Percentiles rank a stretch among this genome's conserved stretches.
phyloP scores from a whole-genome alignment of 2,797 vertebrate species.

The Aplochiton taeniatus region DNA sequence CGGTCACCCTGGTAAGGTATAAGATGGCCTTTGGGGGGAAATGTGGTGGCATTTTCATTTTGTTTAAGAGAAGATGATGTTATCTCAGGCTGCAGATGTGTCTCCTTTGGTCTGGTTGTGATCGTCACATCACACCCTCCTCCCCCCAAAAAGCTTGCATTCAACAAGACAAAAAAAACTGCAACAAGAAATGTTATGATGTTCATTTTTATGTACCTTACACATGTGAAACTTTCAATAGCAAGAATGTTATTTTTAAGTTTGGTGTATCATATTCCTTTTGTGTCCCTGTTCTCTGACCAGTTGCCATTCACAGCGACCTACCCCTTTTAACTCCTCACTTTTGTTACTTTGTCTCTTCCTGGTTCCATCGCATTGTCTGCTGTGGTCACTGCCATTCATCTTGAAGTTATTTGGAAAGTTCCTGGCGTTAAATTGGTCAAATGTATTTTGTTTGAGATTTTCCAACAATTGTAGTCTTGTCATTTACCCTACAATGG shows the following conservation, averaged over 20 bases:
- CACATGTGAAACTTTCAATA: constrained; percentile 60
- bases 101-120: constrained; percentile 82
- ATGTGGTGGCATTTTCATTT: constrained; percentile 58
- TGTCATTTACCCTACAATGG: constrained; percentile 32
- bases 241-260: constrained; percentile 53
- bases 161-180: constrained; percentile 23
- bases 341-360: constrained; percentile 12
- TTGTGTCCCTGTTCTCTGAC: constrained; percentile 43
- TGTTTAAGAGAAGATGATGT: constrained; percentile 65
- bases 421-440: constrained; percentile 27
- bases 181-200: constrained; percentile 41
- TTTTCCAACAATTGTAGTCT: constrained; percentile 55
- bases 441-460: constrained; percentile 57
- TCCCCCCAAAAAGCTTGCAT: constrained; percentile 51
- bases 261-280: constrained; percentile 60
- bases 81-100: constrained; percentile 85
- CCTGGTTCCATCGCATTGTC: constrained; percentile 27
- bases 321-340: constrained; percentile 10
- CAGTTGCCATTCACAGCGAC: constrained; percentile 20
- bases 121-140: constrained; percentile 70
- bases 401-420: not conserved
- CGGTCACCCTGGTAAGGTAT: constrained; percentile 82
- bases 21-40: constrained; percentile 52
- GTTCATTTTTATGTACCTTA: constrained; percentile 55
- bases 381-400: constrained; percentile 8